Percentiles rank a stretch among this genome's conserved stretches.
Evolutionary conservation across 2,113 vertebrate species (phyloP).

Genomic region (Orycteropus afer): DNA sequence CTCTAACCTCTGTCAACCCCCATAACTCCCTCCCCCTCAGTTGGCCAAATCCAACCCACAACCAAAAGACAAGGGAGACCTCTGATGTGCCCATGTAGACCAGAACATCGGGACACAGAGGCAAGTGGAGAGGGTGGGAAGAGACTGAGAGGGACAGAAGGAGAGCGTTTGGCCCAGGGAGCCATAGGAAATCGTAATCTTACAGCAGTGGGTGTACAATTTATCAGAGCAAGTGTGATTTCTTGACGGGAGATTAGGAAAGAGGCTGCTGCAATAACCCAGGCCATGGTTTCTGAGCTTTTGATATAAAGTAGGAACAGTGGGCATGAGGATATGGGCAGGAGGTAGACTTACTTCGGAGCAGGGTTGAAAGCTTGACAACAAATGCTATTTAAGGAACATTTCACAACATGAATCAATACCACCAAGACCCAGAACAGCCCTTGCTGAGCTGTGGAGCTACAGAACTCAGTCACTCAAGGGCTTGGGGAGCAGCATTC

Average conservation of each 20-base stretch:
- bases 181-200: not conserved
- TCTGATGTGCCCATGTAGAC: not conserved
- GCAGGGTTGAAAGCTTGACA: not conserved
- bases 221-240: not conserved
- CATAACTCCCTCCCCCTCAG: not conserved
- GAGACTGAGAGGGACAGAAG: too few species aligned
- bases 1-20: not conserved
- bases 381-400: not conserved
- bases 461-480: not conserved
- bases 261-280: not conserved
- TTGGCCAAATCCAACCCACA: not conserved
- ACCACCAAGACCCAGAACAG: not conserved
- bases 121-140: not conserved
- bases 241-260: not conserved
- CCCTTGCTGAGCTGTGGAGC: not conserved
- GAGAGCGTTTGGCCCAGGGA: not conserved
- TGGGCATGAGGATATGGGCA: not conserved
- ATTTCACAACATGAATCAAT: not conserved
- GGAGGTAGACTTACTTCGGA: not conserved
- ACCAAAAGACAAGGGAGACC: not conserved
- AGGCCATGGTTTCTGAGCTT: not conserved
- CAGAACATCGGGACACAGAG: not conserved
- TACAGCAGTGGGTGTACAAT: not conserved
- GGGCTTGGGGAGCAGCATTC: not conserved
- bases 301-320: not conserved